Base-by-base conservation (phyloP, 1,140 invertebrate genomes). In the Drosophila takahashii region DNA sequence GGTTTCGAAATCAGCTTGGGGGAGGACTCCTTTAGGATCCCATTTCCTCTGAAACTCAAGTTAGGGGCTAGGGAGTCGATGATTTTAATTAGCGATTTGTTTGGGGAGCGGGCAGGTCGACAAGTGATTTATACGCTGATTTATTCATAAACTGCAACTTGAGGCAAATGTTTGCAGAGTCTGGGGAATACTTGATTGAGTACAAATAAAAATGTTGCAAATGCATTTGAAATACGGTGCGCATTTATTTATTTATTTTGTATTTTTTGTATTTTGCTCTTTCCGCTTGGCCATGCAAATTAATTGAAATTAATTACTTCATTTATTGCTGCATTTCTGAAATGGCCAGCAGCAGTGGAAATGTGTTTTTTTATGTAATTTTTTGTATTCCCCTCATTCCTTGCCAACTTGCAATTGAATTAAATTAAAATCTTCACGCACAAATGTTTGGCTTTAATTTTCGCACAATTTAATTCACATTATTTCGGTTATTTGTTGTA, bases 221-320 rank as follows among this genome's bases (percentile, higher is more conserved):
- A 16, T 66, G 72, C 48, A 66, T 76, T 77, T 42, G 61, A 59
- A 69, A 67, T 77, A 37, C 36, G 48, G 51, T 44, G 45, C 11
- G n/a, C 34, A 44, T 18, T 48, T 47, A 29, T 62, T 62, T 47
- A 66, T 41, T 57, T 76, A 39, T 44, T 56, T 60, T 47, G 29
- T 32, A 2, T 22, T 22, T 22, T 45, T 54, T 44, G 47, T 73
- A 36, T 36, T 51, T 32, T 37, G 44, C 54, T 37, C 52, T 76
- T 58, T 70, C 44, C 53, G 47, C 50, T 75, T 47, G 27, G 11
- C 47, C 56, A 67, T 57, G 62, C 56, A 83, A 79, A 84, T 76
- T 84, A 79, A 83, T 79, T 76, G 71, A 84, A 61, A 79, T 84
- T 75, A 79, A 83, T 83, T 83, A 79, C 80, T 77, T 66, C 61